phyloP scores from a whole-genome alignment of 2,888 invertebrate genomes.

The Trachelus stipa region DNA sequence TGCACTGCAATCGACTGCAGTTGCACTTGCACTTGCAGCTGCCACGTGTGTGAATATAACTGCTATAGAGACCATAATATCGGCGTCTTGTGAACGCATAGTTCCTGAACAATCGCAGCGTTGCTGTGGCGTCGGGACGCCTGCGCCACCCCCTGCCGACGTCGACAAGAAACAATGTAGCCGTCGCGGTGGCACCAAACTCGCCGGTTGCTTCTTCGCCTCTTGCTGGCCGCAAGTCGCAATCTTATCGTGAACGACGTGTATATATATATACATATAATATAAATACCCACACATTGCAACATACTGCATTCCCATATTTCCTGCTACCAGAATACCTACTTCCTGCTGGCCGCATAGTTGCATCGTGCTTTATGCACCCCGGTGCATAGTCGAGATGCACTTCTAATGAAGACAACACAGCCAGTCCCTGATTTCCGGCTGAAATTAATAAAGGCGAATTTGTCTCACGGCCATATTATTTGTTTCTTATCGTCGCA shows the following conservation, averaged over 20 bases:
- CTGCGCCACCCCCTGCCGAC: background rate
- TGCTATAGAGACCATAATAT: background rate
- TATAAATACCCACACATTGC: background rate
- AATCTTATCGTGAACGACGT: background rate
- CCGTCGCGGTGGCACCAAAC: conserved; percentile 43
- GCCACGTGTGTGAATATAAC: background rate
- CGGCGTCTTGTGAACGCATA: background rate
- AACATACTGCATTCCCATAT: background rate
- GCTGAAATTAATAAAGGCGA: background rate
- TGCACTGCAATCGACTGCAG: conserved; percentile 45
- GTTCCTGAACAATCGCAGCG: background rate
- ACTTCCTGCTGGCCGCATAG: background rate
- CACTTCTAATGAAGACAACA: background rate
- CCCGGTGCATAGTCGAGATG: background rate
- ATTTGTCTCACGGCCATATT: background rate
- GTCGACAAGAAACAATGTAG: conserved; percentile 60
- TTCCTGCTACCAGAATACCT: background rate
- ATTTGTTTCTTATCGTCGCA: background rate
- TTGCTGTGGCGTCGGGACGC: background rate
- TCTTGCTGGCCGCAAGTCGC: background rate
- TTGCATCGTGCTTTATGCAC: background rate
- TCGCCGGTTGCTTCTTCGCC: conserved; percentile 1
- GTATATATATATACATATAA: conserved; percentile 15
- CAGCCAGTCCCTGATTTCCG: background rate
- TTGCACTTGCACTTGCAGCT: conserved; percentile 38